Evolutionary conservation across 2,888 invertebrate species (phyloP).

Genomic region (Chironomus tentans): DNA sequence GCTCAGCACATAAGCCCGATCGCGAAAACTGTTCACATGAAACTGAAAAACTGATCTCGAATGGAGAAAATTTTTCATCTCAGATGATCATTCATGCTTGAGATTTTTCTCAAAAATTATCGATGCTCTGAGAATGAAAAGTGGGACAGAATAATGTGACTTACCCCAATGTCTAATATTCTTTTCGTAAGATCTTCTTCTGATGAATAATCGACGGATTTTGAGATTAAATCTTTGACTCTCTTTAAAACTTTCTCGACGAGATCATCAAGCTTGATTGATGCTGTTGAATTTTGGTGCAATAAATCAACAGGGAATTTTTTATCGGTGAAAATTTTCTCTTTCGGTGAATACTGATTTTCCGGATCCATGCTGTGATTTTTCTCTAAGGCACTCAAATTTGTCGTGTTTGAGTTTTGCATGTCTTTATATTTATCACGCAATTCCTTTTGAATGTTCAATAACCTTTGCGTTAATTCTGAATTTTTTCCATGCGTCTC

Average conservation of each 20-base stretch:
- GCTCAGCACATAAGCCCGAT: neutral
- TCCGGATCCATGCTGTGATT: conserved; percentile 10
- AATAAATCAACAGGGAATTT: conserved; percentile 29
- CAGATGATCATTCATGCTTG: too few species aligned
- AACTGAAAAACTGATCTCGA: neutral
- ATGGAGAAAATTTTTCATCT: neutral
- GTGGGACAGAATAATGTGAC: conserved; percentile 30
- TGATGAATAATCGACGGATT: conserved; percentile 37
- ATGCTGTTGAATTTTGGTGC: neutral
- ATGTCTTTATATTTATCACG: conserved; percentile 42
- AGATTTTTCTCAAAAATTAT: neutral
- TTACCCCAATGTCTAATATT: conserved; percentile 40
- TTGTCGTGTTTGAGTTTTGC: conserved; percentile 36
- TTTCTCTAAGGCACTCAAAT: neutral
- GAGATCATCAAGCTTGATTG: conserved; percentile 38
- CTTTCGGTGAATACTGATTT: conserved; percentile 27
- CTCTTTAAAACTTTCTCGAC: conserved; percentile 39
- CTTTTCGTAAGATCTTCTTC: conserved; percentile 37
- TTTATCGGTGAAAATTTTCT: conserved; percentile 28
- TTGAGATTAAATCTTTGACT: conserved; percentile 39
- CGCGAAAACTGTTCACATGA: neutral
- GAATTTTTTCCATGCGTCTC: conserved; percentile 48
- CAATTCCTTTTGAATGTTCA: conserved; percentile 39
- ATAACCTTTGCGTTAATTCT: conserved; percentile 38
- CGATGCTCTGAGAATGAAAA: neutral